Conservation (phyloP, 2,888 invertebrate species). For the Lamellibrachia satsuma region DNA sequence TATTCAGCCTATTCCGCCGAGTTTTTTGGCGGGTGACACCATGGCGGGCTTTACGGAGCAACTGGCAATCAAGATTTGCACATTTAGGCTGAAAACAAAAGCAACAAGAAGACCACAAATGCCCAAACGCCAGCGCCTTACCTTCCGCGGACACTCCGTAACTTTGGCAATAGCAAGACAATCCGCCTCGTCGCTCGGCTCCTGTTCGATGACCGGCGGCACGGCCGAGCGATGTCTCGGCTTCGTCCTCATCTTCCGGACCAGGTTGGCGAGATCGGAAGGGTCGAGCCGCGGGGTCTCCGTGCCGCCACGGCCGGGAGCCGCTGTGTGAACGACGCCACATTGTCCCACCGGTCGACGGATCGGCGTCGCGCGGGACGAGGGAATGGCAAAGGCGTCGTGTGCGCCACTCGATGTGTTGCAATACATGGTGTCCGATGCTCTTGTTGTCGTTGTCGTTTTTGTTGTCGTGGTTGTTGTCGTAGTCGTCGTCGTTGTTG, state of each 20-base stretch:
- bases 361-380: background rate
- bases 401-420: background rate
- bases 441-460: too few species aligned
- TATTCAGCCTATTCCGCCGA: too few species aligned
- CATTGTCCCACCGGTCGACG: background rate
- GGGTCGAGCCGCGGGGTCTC: background rate
- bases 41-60: too few species aligned
- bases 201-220: background rate
- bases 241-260: background rate
- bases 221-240: background rate
- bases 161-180: background rate
- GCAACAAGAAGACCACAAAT: background rate
- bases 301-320: background rate
- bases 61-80: too few species aligned
- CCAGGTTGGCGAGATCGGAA: background rate
- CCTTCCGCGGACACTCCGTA: background rate
- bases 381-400: background rate
- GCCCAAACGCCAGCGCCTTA: background rate
- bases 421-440: background rate
- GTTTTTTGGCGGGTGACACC: too few species aligned
- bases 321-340: background rate
- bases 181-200: background rate
- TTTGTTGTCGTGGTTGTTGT: too few species aligned
- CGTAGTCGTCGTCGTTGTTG: too few species aligned
- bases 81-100: too few species aligned